Evolutionary conservation across 64 coral and sea anemone species (phyloP).

Genomic region (Pocillopora damicornis): DNA sequence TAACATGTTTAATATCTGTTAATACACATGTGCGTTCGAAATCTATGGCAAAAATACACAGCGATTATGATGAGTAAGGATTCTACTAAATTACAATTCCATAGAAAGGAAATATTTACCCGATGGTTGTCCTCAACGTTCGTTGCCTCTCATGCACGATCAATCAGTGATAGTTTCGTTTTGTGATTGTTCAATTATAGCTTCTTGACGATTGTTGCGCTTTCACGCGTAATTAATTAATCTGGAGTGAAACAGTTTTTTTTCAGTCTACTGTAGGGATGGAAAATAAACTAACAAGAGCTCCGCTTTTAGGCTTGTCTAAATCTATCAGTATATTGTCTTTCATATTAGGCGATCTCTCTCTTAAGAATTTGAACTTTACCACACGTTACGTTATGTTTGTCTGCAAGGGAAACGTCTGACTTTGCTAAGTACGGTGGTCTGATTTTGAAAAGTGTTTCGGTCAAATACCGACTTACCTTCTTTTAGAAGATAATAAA

Average conservation of each 20-base stretch:
- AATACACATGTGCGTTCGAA: neutral
- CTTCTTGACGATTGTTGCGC: neutral
- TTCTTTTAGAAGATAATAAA: neutral
- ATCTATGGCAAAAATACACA: neutral
- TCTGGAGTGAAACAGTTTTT: neutral
- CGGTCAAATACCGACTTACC: neutral
- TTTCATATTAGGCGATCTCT: too few species aligned
- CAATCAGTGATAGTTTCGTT: too few species aligned
- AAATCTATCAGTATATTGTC: too few species aligned
- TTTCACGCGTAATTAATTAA: slow-evolving; percentile 2
- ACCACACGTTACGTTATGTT: too few species aligned
- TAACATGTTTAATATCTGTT: too few species aligned
- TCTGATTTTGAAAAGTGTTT: neutral
- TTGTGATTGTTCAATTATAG: neutral
- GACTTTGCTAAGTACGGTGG: too few species aligned
- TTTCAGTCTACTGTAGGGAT: too few species aligned
- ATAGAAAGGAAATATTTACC: neutral
- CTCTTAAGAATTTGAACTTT: too few species aligned
- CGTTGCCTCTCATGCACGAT: neutral
- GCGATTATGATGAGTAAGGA: neutral
- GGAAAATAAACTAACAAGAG: too few species aligned
- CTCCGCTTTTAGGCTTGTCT: too few species aligned
- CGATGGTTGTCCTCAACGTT: neutral
- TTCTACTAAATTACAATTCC: neutral
- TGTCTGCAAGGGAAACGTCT: too few species aligned